phyloP scores from a whole-genome alignment of 2,113 vertebrate species.

The Collichthys lucidus region DNA sequence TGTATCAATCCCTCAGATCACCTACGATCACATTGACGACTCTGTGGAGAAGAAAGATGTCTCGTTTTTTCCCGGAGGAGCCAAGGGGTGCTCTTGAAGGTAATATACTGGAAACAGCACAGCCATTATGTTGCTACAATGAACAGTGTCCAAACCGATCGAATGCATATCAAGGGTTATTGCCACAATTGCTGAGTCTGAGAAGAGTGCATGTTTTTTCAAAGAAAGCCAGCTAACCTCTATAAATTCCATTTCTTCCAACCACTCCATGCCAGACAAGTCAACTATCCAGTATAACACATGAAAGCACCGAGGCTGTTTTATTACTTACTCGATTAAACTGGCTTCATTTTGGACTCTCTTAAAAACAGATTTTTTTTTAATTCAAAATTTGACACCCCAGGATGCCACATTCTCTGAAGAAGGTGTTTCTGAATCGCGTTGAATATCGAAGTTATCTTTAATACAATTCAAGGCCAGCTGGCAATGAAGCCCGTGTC shows the following conservation, averaged over 20 bases:
- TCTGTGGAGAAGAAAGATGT: slow-evolving; percentile 82
- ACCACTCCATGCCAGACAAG: slow-evolving; percentile 15
- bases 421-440: background rate
- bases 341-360: slow-evolving; percentile 32
- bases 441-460: slow-evolving; percentile 15
- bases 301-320: slow-evolving; percentile 30
- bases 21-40: slow-evolving; percentile 84
- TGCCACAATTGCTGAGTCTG: slow-evolving; percentile 6
- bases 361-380: background rate
- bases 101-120: slow-evolving; percentile 17
- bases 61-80: slow-evolving; percentile 81
- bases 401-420: slow-evolving; percentile 15
- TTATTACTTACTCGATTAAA: slow-evolving; percentile 32
- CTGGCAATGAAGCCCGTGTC: slow-evolving; percentile 14
- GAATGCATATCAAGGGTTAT: background rate
- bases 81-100: slow-evolving; percentile 78
- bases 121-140: background rate
- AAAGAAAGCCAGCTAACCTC: slow-evolving; percentile 25
- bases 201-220: slow-evolving; percentile 3
- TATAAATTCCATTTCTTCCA: slow-evolving; percentile 22
- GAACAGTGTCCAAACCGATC: background rate
- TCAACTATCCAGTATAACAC: slow-evolving; percentile 29
- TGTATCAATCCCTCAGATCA: slow-evolving; percentile 88
- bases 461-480: slow-evolving; percentile 18
- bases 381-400: slow-evolving; percentile 32